These are phyloP conservation scores for Trogon melanurus DNA, from an alignment of 2,113 vertebrate species.

Conservation along the genomic window DNA sequence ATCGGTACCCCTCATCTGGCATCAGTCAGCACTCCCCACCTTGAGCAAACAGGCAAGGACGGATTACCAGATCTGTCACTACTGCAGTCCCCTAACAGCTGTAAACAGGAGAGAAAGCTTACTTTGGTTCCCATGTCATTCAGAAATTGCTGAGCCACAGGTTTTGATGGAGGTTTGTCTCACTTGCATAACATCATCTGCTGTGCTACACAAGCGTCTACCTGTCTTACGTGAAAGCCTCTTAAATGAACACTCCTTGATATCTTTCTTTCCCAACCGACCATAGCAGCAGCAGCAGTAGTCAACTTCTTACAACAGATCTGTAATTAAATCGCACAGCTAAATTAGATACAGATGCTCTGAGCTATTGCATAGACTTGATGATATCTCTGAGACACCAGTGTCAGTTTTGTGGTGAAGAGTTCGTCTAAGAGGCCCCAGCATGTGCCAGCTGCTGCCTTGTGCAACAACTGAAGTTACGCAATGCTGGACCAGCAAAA, in stretches of 20 bases:
- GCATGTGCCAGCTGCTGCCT: not conserved
- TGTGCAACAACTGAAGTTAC: not conserved
- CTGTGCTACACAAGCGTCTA: not conserved
- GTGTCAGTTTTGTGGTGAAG: not conserved
- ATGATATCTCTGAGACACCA: not conserved
- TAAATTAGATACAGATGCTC: constrained; percentile 25
- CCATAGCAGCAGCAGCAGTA: not conserved
- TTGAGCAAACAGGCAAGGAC: not conserved
- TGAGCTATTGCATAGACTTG: not conserved
- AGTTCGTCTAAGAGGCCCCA: not conserved
- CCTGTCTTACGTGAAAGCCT: not conserved
- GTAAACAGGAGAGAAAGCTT: not conserved
- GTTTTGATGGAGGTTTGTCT: not conserved
- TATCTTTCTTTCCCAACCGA: not conserved
- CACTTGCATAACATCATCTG: not conserved
- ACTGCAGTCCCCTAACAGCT: not conserved
- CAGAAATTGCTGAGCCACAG: not conserved
- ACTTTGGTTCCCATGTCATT: not conserved
- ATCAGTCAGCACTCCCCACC: not conserved
- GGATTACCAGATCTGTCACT: not conserved
- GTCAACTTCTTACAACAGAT: not conserved
- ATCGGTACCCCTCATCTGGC: rapidly evolving
- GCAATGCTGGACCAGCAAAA: not conserved
- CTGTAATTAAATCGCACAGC: not conserved
- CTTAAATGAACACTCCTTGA: not conserved